Conservation (phyloP, 2,888 invertebrate species). For the Eutolmus rufibarbis region DNA sequence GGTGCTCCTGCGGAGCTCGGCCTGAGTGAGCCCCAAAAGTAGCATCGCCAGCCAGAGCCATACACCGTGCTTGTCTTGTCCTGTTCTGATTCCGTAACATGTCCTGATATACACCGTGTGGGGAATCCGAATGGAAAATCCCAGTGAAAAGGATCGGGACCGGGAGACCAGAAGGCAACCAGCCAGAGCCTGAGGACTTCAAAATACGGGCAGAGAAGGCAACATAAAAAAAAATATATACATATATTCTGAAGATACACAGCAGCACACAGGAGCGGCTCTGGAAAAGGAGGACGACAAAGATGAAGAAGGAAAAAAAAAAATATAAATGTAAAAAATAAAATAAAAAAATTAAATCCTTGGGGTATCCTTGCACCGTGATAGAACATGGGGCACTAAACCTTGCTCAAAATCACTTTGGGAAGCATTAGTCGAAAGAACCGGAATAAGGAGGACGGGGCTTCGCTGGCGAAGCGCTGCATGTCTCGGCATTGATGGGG, state of each 20-base stretch:
- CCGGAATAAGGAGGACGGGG: constrained; percentile 9
- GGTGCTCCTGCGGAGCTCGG: neutral
- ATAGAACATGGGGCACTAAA: constrained; percentile 44
- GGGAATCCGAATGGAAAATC: constrained; percentile 28
- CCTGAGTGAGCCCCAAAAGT: neutral
- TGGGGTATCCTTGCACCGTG: constrained; percentile 41
- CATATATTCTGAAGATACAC: neutral
- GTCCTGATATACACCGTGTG: constrained; percentile 25
- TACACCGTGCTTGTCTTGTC: neutral
- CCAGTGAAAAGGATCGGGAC: neutral
- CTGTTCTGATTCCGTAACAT: constrained; percentile 25
- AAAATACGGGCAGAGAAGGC: neutral
- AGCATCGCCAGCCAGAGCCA: neutral
- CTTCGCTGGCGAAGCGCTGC: neutral
- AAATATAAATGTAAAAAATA: neutral
- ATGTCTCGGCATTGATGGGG: constrained; percentile 21
- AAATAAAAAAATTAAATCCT: constrained; percentile 42
- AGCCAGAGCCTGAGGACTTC: neutral
- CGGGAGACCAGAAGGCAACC: neutral
- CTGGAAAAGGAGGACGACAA: neutral
- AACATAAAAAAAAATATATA: neutral
- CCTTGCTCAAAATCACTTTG: constrained; percentile 47
- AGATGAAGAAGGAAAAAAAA: neutral
- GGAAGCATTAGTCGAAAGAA: constrained; percentile 31
- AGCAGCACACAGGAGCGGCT: neutral